Evolutionary conservation across 92 coral and sea anemone species (phyloP).

Genomic region (Parazoanthus darwini): DNA sequence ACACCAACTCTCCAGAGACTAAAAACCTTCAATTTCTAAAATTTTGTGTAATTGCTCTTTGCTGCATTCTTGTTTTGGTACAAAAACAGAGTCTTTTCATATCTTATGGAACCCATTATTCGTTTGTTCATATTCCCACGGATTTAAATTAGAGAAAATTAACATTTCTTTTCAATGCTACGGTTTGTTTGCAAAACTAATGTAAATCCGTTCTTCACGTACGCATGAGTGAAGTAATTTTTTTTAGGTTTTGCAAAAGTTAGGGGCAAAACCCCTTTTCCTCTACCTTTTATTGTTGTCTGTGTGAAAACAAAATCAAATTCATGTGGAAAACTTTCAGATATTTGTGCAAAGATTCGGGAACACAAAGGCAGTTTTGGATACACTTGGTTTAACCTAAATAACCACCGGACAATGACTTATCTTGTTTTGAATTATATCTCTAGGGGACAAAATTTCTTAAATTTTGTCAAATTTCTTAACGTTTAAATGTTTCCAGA

Average conservation of each 20-base stretch:
- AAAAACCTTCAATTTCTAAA: background rate
- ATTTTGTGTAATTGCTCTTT: background rate
- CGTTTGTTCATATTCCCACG: slow-evolving; percentile 7
- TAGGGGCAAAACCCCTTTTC: background rate
- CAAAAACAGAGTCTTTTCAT: slow-evolving; percentile 9
- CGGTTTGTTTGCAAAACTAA: background rate
- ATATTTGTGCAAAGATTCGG: background rate
- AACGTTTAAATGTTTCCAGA: slow-evolving; percentile 1
- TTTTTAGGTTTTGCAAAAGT: background rate
- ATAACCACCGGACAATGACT: slow-evolving; percentile 14
- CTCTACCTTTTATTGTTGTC: background rate
- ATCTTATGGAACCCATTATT: background rate
- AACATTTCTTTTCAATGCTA: slow-evolving; percentile 12
- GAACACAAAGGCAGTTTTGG: background rate
- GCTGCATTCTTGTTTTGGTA: slow-evolving; percentile 2
- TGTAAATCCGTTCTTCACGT: slow-evolving; percentile 5
- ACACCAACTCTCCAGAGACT: background rate
- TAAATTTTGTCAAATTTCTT: slow-evolving; percentile 23
- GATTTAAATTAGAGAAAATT: slow-evolving; percentile 1
- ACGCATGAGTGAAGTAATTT: background rate
- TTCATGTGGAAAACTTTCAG: background rate
- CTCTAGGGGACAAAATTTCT: slow-evolving; percentile 15
- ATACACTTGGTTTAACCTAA: slow-evolving; percentile 23
- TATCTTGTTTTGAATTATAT: slow-evolving; percentile 4
- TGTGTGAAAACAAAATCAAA: background rate